Conservation (phyloP, 2,113 vertebrate species). For the Anoura caudifer region DNA sequence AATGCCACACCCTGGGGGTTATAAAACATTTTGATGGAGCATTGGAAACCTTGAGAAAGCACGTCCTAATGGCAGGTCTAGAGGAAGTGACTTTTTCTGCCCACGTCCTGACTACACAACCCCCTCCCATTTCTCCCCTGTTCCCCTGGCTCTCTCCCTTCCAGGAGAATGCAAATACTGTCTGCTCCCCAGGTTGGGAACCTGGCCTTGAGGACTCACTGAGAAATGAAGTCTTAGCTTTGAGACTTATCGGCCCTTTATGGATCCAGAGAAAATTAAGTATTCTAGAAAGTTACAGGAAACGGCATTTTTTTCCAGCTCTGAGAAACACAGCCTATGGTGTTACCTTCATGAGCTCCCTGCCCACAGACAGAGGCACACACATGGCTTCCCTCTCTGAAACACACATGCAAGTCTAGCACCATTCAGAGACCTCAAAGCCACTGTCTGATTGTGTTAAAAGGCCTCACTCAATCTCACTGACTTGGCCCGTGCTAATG, state of each 20-base stretch:
- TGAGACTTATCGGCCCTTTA: neutral
- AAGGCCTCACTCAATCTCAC: neutral
- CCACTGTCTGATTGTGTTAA: neutral
- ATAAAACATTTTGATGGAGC: neutral
- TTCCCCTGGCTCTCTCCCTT: fast-evolving
- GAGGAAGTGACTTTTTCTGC: fast-evolving
- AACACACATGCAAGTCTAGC: too few relatives aligned
- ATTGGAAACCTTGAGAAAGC: neutral
- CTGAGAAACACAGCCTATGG: neutral
- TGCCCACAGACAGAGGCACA: neutral
- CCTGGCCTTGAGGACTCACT: neutral
- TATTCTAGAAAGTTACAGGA: neutral
- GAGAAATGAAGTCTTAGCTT: neutral
- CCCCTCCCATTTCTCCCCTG: fast-evolving
- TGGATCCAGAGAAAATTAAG: neutral
- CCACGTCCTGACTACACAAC: fast-evolving
- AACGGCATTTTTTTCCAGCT: neutral
- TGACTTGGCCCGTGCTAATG: neutral
- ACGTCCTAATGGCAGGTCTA: neutral
- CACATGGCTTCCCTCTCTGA: too few relatives aligned
- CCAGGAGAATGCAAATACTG: neutral
- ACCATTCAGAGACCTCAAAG: neutral
- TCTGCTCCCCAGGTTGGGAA: neutral
- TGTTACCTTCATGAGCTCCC: neutral
- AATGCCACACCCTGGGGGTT: neutral